Conservation (phyloP, 2,113 vertebrate species). For the Osmerus eperlanus region DNA sequence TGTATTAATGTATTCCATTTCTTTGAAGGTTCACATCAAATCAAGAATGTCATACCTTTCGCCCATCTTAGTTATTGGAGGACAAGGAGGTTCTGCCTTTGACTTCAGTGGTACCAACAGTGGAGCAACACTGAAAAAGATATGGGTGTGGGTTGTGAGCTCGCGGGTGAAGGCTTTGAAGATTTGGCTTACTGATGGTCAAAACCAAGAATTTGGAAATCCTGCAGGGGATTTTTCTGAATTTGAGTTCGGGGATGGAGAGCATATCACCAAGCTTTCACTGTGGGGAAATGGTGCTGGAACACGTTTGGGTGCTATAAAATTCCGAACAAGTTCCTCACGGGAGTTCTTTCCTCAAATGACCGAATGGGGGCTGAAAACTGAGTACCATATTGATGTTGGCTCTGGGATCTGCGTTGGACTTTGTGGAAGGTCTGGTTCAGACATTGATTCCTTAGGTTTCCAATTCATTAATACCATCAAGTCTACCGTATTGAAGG, state of each 20-base stretch:
- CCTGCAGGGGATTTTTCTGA: conserved; percentile 1
- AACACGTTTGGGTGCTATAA: conserved; percentile 40
- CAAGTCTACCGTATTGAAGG: conserved; percentile 14
- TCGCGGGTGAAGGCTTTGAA: conserved; percentile 29
- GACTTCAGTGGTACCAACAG: conserved; percentile 18
- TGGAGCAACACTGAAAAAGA: conserved; percentile 33
- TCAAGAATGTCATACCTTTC: too few relatives aligned
- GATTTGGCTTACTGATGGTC: conserved; percentile 37
- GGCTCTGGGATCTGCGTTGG: conserved; percentile 45
- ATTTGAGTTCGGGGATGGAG: conserved; percentile 31
- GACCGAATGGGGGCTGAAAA: conserved; percentile 33
- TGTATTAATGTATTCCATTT: too few relatives aligned
- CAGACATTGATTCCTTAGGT: background rate
- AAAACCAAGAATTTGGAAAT: conserved; percentile 11
- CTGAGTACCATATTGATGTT: conserved; percentile 28
- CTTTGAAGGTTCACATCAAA: too few relatives aligned
- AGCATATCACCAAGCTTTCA: conserved; percentile 37
- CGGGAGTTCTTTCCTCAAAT: conserved; percentile 32
- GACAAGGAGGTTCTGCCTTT: background rate
- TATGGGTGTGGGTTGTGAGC: conserved; percentile 29
- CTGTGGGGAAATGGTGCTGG: conserved; percentile 43
- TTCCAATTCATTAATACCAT: conserved; percentile 37
- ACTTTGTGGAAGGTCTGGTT: background rate
- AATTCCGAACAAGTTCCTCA: conserved; percentile 27
- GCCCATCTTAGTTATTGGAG: background rate